These are phyloP conservation scores for Parnassius orleans DNA, from an alignment of 2,888 invertebrate genomes.

Conservation along the genomic window DNA sequence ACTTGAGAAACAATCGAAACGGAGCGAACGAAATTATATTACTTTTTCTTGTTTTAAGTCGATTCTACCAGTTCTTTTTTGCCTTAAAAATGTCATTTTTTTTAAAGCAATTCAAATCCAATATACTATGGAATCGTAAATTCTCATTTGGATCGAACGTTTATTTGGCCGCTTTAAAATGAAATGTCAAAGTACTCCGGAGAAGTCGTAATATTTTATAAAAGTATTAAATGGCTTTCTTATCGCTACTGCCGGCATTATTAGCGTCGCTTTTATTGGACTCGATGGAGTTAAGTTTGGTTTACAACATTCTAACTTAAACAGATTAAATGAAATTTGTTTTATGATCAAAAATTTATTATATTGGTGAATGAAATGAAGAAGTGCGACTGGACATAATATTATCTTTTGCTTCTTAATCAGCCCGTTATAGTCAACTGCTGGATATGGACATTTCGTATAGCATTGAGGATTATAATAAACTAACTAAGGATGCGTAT, in stretches of 20 bases:
- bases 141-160: neutral
- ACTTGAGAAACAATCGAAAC: constrained; percentile 27
- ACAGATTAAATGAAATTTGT: constrained; percentile 1
- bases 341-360: constrained; percentile 8
- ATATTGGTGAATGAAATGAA: neutral
- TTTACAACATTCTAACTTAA: constrained; percentile 16
- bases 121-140: constrained; percentile 1
- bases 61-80: constrained; percentile 3
- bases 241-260: constrained; percentile 1
- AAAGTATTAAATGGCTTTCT: constrained; percentile 12
- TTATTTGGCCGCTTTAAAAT: constrained; percentile 8
- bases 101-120: constrained; percentile 1
- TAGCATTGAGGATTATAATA: too few species aligned
- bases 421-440: too few species aligned
- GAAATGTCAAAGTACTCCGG: constrained; percentile 15
- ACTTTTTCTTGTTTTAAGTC: constrained; percentile 18
- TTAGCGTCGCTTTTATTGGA: constrained; percentile 2
- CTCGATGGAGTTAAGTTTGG: neutral
- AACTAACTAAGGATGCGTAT: too few species aligned
- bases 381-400: too few species aligned
- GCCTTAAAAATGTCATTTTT: constrained; percentile 1
- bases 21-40: constrained; percentile 25
- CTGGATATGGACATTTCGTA: too few species aligned
- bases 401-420: too few species aligned
- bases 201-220: constrained; percentile 14